Evolutionary conservation across 1,140 invertebrate species (phyloP).

Genomic region (Hyles euphorbiae): DNA sequence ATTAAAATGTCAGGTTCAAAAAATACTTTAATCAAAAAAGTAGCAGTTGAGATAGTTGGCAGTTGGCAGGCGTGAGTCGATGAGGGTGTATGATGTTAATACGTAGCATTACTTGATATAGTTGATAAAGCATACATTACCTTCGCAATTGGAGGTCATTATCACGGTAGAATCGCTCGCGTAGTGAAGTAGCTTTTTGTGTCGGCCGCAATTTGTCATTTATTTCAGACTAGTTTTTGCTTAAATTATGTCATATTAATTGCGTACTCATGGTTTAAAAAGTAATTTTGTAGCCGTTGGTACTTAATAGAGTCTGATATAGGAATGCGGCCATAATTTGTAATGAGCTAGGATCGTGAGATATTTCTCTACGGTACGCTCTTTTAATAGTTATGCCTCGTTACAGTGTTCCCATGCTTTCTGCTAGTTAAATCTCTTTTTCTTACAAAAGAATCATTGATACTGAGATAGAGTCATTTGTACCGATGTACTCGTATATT

Average conservation of each 20-base stretch:
- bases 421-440: constrained; percentile 20
- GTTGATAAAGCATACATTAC: constrained; percentile 5
- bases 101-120: constrained; percentile 1
- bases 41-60: too few relatives aligned
- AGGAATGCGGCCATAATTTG: constrained; percentile 71
- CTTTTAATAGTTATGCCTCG: constrained; percentile 58
- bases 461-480: neutral
- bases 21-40: too few relatives aligned
- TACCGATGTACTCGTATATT: too few relatives aligned
- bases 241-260: constrained; percentile 38
- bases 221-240: constrained; percentile 30
- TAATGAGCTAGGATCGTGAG: constrained; percentile 68
- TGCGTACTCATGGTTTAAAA: constrained; percentile 26
- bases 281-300: constrained; percentile 31
- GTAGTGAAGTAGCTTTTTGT: constrained; percentile 21
- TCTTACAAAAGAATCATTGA: constrained; percentile 13
- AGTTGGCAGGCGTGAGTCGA: too few relatives aligned
- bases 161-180: constrained; percentile 5
- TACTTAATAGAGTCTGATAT: constrained; percentile 45
- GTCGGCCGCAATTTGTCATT: constrained; percentile 38
- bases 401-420: constrained; percentile 63
- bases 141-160: constrained; percentile 9
- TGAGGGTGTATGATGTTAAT: too few relatives aligned
- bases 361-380: constrained; percentile 61
- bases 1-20: too few relatives aligned